phyloP scores from a whole-genome alignment of 2,113 vertebrate species.

The Sminthopsis crassicaudata region DNA sequence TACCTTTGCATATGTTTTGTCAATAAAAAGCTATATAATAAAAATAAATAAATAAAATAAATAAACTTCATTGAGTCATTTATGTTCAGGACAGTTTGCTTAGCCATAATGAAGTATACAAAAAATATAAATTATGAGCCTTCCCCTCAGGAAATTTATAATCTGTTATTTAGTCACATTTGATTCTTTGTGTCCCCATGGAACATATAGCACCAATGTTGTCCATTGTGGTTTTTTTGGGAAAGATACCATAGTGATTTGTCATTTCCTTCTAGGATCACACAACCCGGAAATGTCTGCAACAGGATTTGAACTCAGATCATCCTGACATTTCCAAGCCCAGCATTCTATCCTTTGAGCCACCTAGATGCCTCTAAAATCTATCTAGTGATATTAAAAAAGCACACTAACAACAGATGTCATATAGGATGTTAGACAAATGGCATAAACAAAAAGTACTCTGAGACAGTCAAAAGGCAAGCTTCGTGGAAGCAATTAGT shows the following conservation, averaged over 20 bases:
- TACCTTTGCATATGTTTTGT: too few species aligned
- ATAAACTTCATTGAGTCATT: background rate
- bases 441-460: background rate
- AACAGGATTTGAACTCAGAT: background rate
- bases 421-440: background rate
- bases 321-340: background rate
- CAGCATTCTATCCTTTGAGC: background rate
- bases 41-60: background rate
- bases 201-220: background rate
- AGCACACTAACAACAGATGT: background rate
- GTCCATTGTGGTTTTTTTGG: background rate
- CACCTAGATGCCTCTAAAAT: background rate
- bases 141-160: constrained; percentile 6
- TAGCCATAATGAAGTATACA: background rate
- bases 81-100: background rate
- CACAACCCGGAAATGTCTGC: background rate
- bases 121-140: constrained; percentile 40
- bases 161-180: background rate
- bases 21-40: too few species aligned
- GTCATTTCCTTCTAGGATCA: background rate
- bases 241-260: background rate
- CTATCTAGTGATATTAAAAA: background rate
- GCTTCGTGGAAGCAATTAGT: background rate
- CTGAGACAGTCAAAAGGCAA: background rate
- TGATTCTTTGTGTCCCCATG: background rate